Evolutionary conservation across 2,888 invertebrate species (phyloP), one percentile per base, ranked within the genome.

Genomic region (Horisme vitalbata): DNA sequence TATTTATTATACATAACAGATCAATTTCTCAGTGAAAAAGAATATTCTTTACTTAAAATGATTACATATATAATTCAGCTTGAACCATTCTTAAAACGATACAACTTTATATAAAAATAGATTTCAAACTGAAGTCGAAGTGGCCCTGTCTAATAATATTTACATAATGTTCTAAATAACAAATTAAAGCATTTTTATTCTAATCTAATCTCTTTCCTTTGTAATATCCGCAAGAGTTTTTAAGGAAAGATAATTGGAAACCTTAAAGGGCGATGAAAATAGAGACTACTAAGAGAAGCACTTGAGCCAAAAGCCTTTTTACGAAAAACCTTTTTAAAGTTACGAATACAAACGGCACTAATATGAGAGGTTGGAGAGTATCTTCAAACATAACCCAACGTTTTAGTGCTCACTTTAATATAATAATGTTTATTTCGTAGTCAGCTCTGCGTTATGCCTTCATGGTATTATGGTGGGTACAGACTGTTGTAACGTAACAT

Each of bases 361-460:
- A 55, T 57, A 63, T 57, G 52, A 45, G 51, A 45, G 41, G 43
- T 45, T 45, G 45, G 58, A 59, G 57, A 61, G 28, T 53, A 50
- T 53, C 44, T 41, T 21, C 43, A 53, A 57, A 53, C 43, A 55
- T 52, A 52, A 49, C 55, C 41, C 49, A 31, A 43, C 45, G 41
- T 52, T 63, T 59, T 63, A 59, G 58, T 57, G 35, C 61, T 59
- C 55, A 48, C 55, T 58, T 57, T 60, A 59, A 63, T 62, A 57
- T 63, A 63, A 67, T 65, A 63, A n/a, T n/a, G n/a, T 68, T 65
- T 66, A 61, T 57, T 57, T 57, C 45, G 43, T 43, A 41, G 49
- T 36, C 28, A 39, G 49, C 45, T 47, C 45, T 47, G 38, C 21
- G 13, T 34, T 43, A 53, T 47, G 46, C 52, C 34, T 51, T 36